These are phyloP conservation scores for Marisa cornuarietis DNA, from an alignment of 1,140 invertebrate genomes.

Conservation along the genomic window DNA sequence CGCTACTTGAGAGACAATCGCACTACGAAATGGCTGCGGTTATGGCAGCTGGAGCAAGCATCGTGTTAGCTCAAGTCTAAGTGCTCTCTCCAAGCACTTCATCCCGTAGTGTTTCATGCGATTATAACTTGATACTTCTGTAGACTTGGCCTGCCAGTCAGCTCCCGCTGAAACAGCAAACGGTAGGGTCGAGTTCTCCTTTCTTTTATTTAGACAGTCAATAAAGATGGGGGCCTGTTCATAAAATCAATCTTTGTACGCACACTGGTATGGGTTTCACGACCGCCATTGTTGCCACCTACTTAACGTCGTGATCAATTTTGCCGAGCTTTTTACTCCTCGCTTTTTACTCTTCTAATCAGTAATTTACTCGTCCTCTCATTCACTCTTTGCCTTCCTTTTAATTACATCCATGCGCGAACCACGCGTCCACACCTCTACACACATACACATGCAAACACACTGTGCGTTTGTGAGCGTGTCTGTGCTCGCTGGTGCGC, in stretches of 20 bases:
- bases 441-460: too few relatives aligned
- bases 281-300: too few relatives aligned
- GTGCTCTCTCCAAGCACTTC: constrained; percentile 10
- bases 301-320: too few relatives aligned
- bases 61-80: constrained; percentile 5
- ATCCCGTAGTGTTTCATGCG: constrained; percentile 8
- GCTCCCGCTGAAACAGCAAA: constrained; percentile 8
- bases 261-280: too few relatives aligned
- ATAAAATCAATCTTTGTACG: not conserved
- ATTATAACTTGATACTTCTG: constrained; percentile 19
- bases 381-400: not conserved
- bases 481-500: constrained; percentile 7
- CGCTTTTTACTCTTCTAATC: not conserved
- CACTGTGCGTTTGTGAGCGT: constrained; percentile 7
- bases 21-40: constrained; percentile 7
- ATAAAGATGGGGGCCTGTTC: constrained; percentile 10
- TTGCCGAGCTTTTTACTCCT: not conserved
- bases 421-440: too few relatives aligned
- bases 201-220: constrained; percentile 16
- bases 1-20: constrained; percentile 8
- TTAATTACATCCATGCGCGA: not conserved
- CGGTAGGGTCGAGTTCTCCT: constrained; percentile 12
- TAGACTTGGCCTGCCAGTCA: not conserved
- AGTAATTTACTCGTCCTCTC: not conserved
- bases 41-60: not conserved